phyloP scores from a whole-genome alignment of 1,140 invertebrate genomes.

The Calephelis virginiensis region DNA sequence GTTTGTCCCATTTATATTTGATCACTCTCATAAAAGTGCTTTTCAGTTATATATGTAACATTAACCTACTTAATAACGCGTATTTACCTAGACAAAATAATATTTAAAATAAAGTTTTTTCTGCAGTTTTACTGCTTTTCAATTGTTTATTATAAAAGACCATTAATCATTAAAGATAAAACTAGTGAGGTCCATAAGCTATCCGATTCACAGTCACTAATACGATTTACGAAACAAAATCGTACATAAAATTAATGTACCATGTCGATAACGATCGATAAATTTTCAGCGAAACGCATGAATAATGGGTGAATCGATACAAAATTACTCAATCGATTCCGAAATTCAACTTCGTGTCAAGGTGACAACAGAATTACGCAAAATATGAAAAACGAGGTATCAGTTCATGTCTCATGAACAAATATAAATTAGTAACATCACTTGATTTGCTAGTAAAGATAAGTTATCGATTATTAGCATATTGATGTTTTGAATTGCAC shows the following conservation, averaged over 20 bases:
- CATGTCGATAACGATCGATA: conserved; percentile 5
- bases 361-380: conserved; percentile 13
- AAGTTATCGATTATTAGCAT: conserved; percentile 6
- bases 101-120: too few relatives aligned
- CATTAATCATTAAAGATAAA: too few relatives aligned
- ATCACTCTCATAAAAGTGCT: too few relatives aligned
- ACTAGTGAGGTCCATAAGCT: too few relatives aligned
- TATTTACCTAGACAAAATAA: too few relatives aligned
- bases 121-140: too few relatives aligned
- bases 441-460: neutral
- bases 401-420: conserved; percentile 4
- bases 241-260: conserved; percentile 5
- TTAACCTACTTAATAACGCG: too few relatives aligned
- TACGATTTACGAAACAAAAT: conserved; percentile 3
- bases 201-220: conserved; percentile 6
- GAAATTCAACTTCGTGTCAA: conserved; percentile 6
- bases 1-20: too few relatives aligned
- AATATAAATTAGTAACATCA: conserved; percentile 10
- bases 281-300: conserved; percentile 2
- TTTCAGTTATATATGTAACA: too few relatives aligned
- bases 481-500: neutral
- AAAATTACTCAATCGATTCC: conserved; percentile 13
- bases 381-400: conserved; percentile 9
- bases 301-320: neutral
- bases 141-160: too few relatives aligned